These are phyloP conservation scores for Eupithecia vulgata DNA, from an alignment of 2,888 invertebrate species.

Conservation along the genomic window DNA sequence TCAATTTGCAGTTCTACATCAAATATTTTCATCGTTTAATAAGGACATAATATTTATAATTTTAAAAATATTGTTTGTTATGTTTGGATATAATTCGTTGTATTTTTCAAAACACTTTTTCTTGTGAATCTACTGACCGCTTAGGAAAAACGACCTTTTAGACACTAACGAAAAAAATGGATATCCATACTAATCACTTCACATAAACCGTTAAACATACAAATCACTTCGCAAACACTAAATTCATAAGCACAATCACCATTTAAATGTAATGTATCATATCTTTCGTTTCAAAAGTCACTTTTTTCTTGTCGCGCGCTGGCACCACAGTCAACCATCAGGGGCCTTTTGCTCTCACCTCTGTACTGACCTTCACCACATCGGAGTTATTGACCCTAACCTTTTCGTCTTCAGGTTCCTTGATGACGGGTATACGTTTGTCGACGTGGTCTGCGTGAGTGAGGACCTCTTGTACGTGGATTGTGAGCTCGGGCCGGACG, in stretches of 20 bases:
- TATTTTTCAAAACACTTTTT: not conserved
- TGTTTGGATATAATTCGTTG: not conserved
- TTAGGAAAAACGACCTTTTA: not conserved
- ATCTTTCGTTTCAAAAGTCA: slow-evolving; percentile 77
- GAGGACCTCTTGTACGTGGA: slow-evolving; percentile 77
- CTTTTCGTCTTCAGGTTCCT: slow-evolving; percentile 63
- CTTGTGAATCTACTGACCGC: not conserved
- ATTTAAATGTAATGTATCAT: slow-evolving; percentile 73
- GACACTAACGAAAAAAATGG: not conserved
- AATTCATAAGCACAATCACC: slow-evolving; percentile 31
- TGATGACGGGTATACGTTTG: slow-evolving; percentile 69
- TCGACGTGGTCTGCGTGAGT: slow-evolving; percentile 62
- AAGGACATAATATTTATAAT: slow-evolving; percentile 2
- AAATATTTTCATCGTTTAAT: not conserved
- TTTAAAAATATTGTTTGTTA: not conserved
- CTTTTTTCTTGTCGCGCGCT: slow-evolving; percentile 74
- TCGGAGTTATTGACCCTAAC: slow-evolving; percentile 21
- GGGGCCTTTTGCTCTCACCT: slow-evolving; percentile 52
- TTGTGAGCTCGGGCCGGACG: slow-evolving; percentile 75
- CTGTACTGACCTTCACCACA: slow-evolving; percentile 48
- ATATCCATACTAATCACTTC: not conserved
- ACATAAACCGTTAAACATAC: not conserved
- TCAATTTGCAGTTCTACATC: not conserved
- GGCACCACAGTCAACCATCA: slow-evolving; percentile 79
- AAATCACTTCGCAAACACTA: slow-evolving; percentile 4